Evolutionary conservation across 2,797 vertebrate species (phyloP), one percentile per base, ranked within the genome.

Genomic region (Cebuella pygmaea): DNA sequence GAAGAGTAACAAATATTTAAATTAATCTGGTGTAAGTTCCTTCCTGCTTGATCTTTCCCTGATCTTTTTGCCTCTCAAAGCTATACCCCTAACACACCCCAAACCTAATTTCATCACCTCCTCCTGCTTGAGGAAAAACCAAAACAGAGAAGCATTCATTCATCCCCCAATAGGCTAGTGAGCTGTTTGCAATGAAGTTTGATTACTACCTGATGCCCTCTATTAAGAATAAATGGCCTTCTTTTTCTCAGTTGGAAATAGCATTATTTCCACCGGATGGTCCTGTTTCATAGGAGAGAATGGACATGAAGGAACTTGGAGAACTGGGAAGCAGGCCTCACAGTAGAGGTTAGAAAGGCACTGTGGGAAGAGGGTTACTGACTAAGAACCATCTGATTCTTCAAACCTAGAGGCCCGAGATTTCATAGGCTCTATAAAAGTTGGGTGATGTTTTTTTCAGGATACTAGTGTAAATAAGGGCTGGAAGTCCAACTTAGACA

Each of bases 11-110:
- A 55, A 88, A 93, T 75, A 97, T 96, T 97, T 90, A 95, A 96
- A 97, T 97, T 81, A 95, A 78, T 87, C 85, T 83, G 67, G 50
- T 88, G 70, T 96, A 80, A 97, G 94, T 96, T 96, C 94, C 95
- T 97, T 97, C 95, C 96, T 96, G 61, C 87, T 85, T 95, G 93
- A 88, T 67, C 36, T 95, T 88, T 83, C 87, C 64, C 89, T 91
- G 86, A 84, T 94, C 67, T 96, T 94, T 97, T 92, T 88, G 88
- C 80, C 36, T 90, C 92, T 85, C 81, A 76, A 76, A 87, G 46
- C 33, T 92, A 85, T 59, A 92, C 24, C 48, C 46, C 36, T 80
- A 50, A 39, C 67, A 52, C 10, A 87, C n/a, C 44, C 91, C 14
- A 86, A 80, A 76, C 30, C 83, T 94, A 76, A 84, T 93, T 87